Conservation (phyloP, 2,113 vertebrate species). For the Eupsittula cactorum region DNA sequence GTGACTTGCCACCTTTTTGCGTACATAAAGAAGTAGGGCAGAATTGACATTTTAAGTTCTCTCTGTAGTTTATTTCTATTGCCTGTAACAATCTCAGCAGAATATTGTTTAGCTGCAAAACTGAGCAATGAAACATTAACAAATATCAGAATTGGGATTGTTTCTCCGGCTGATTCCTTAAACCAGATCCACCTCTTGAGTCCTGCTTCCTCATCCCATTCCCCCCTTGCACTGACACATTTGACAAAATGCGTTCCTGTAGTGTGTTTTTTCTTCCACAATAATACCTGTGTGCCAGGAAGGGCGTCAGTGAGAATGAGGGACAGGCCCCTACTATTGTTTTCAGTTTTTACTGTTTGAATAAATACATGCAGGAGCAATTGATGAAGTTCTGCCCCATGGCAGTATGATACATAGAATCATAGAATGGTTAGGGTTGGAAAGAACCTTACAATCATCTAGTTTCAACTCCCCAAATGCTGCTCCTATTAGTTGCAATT, state of each 20-base stretch:
- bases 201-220: background rate
- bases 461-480: background rate
- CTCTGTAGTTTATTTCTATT: background rate
- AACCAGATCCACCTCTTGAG: background rate
- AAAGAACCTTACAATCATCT: background rate
- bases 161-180: background rate
- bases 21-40: background rate
- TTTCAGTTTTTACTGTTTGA: slow-evolving; percentile 17
- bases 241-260: background rate
- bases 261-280: background rate
- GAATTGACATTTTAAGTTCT: background rate
- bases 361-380: background rate
- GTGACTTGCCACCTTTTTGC: background rate
- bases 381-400: background rate
- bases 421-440: background rate
- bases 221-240: background rate
- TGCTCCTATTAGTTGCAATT: background rate
- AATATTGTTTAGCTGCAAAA: background rate
- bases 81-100: background rate
- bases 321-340: background rate
- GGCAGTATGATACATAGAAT: background rate
- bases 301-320: background rate
- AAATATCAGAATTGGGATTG: background rate
- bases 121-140: background rate
- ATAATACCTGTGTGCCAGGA: background rate